Evolutionary conservation across 1,140 invertebrate genomes (phyloP), one percentile per base, ranked within the genome.

Genomic region (Euborellia annulipes): DNA sequence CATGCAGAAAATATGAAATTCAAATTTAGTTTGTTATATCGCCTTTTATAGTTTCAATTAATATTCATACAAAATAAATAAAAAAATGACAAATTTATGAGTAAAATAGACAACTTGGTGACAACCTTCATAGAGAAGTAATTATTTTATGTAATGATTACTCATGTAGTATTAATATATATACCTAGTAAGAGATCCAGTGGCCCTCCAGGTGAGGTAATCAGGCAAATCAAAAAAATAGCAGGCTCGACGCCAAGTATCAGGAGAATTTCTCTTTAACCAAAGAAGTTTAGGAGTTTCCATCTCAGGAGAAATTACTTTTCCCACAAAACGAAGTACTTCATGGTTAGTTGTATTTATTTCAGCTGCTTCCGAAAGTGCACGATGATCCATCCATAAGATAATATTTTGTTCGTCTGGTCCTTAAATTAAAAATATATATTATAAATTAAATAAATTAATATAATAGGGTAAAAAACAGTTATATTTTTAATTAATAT

Each of bases 351-450:
- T 75, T 21, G 65, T 67, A 60, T 94, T 96, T 11, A 97, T 94
- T 16, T 74, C 64, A 14, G 78, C 70, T 0, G 90, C 85, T 69
- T 96, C 84, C 37, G 72, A 60, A 16, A 73, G 65, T 2, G 92
- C 92, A 54, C 93, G 67, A 59, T 97, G 92, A 62, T 98, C 93
- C 87, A 96, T 83, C 93, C 93, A 98, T 63, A 96, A 76, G 23
- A 97, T 86, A 19, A 97, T 71, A 64, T 97, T 93, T 61, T 84
- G 80, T 38, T 79, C 67, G 56, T 73, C 58, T 32, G 72, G 63
- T 7, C 72, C 78, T 77, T 27, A 6, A n/a, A n/a, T n/a, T n/a
- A n/a, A n/a, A n/a, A n/a, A n/a, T n/a, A n/a, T n/a, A n/a, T n/a
- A n/a, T n/a, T n/a, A n/a, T n/a, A n/a, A n/a, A n/a, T n/a, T n/a